Evolutionary conservation across 2,888 invertebrate genomes (phyloP), one percentile per base, ranked within the genome.

Genomic region (Mythimna lalbum): DNA sequence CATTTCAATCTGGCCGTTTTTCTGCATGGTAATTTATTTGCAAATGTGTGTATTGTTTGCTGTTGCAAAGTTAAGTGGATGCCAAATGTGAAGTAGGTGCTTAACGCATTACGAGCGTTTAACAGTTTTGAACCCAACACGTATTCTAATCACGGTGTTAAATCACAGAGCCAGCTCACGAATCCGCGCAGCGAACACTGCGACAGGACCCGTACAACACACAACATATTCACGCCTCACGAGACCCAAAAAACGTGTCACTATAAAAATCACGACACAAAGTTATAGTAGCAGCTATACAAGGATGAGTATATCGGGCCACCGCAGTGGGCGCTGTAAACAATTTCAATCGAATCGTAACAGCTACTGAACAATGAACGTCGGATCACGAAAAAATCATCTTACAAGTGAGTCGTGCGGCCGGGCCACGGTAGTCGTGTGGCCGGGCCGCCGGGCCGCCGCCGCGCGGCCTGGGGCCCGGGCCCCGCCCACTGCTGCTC

Each of bases 381-480:
- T 89, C 87, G 88, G 94, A 95, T 96, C 95, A 96, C 95, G 95
- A 95, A 96, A 95, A 95, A 95, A 95, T 94, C 92, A 94, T 95
- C 93, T 88, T 94, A 95, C 95, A 96, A 91, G 95, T 81, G 86
- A 88, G 87, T 96, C 95, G 95, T 96, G 95, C 90, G 89, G 88
- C 67, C 84, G 85, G 80, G 90, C 88, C 92, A 88, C 86, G 91
- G 94, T 92, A 93, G 94, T 95, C 95, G 94, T 95, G 94, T 93
- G 80, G 67, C 65, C 77, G 63, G 49, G 60, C 62, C 63, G 7
- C 19, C 19, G 60, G 47, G 27, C 33, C 27, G 27, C 55, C 31
- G 1, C 12, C 33, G 14, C 63, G 36, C 63, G 57, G 14, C 14
- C 39, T 17, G 36, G 12, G 56, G 33, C n/a, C n/a, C 63, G 75